Evolutionary conservation across 2,888 invertebrate genomes (phyloP), one percentile per base, ranked within the genome.

Genomic region (Abscondita cerata): DNA sequence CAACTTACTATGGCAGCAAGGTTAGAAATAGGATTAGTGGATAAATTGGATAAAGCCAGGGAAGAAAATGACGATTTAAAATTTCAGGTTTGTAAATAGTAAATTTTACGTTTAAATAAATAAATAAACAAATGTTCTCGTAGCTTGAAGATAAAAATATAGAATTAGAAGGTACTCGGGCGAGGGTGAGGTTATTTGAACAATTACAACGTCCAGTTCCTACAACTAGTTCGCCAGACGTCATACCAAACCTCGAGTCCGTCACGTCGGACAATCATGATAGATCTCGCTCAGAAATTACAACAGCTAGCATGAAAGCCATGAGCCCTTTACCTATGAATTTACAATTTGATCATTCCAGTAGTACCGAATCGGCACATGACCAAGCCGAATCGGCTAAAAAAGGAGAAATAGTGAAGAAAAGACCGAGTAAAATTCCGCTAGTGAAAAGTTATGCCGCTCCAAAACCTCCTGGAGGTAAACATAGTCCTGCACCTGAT

Each of bases 71-170:
- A 93, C 68, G 92, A 93, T 81, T 85, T 93, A 74, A 87, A 87
- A 75, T 92, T 93, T 81, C 90, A 91, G 85, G 92, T 91, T 80
- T 77, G 81, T 71, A 44, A 11, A 8, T 34, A 11, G 20, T 15
- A 15, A n/a, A 15, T 1, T 18, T 9, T 15, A 51, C 9, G 18
- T 41, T 18, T 15, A 15, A 47, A 12, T 47, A 31, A 31, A 40
- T 47, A 50, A 16, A 33, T 25, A 18, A 2, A 46, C 31, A 41
- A 41, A 12, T 13, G 41, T 52, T 47, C 40, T 13, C 12, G 40
- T 83, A 93, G 92, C 81, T 93, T 72, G 92, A 92, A 79, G 92
- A 93, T 79, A 89, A 89, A 76, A 90, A 87, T 73, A 92, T 93
- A 72, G 92, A 93, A 77, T 75, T 93, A 72, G 93, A 93, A 79